These are phyloP conservation scores for Eupithecia abbreviata DNA, from an alignment of 2,888 invertebrate species.

Conservation along the genomic window DNA sequence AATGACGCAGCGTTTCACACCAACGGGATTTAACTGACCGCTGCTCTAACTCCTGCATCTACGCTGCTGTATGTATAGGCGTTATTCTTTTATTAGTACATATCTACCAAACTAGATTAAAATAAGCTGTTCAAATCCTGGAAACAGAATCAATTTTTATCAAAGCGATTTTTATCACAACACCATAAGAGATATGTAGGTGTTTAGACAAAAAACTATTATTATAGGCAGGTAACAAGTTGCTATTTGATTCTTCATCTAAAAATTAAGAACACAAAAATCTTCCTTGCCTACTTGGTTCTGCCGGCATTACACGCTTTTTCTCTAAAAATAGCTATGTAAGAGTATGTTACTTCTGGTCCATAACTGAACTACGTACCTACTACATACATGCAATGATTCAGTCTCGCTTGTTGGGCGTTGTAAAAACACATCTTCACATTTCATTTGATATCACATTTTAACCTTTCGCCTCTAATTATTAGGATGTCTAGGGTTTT, in stretches of 20 bases:
- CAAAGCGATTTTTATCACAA: not conserved
- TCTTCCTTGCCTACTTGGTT: not conserved
- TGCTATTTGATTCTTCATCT: not conserved
- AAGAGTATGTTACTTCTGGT: not conserved
- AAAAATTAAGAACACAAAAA: not conserved
- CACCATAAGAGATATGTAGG: not conserved
- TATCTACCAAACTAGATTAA: not conserved
- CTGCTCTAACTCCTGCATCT: not conserved
- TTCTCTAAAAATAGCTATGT: not conserved
- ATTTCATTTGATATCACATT: not conserved
- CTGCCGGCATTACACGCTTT: not conserved
- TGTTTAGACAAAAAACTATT: not conserved
- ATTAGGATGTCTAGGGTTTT: not conserved
- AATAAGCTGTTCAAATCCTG: not conserved
- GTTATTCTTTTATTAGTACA: not conserved
- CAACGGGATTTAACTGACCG: constrained; percentile 38
- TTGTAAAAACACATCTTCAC: not conserved
- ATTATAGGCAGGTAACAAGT: not conserved
- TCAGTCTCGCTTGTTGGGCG: not conserved
- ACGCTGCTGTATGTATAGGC: not conserved
- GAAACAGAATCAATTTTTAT: not conserved
- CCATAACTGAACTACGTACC: not conserved
- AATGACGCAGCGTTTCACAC: constrained; percentile 50
- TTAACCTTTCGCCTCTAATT: not conserved
- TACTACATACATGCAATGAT: not conserved